These are phyloP conservation scores for Phalacrocorax pelagicus DNA, from an alignment of 2,113 vertebrate species.

Conservation along the genomic window DNA sequence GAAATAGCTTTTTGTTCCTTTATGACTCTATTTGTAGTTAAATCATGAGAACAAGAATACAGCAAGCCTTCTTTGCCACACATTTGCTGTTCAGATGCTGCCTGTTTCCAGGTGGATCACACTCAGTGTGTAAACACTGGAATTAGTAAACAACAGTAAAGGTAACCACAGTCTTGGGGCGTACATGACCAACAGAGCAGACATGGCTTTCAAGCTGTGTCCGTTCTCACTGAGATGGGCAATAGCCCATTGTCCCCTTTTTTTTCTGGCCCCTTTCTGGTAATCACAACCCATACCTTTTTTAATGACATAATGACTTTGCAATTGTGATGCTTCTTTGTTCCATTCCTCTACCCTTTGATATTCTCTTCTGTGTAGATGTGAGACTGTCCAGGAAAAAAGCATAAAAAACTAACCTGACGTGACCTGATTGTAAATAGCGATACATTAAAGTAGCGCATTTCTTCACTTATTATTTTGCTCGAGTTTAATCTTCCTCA, in stretches of 20 bases:
- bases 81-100: neutral
- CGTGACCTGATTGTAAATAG: neutral
- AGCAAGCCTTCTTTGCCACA: neutral
- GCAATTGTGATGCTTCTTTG: neutral
- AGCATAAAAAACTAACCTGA: neutral
- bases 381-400: neutral
- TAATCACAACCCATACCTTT: neutral
- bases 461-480: neutral
- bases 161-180: neutral
- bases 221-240: neutral
- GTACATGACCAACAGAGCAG: neutral
- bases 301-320: neutral
- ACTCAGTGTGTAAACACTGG: neutral
- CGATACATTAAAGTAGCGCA: neutral
- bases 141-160: neutral
- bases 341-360: neutral
- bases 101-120: neutral
- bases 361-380: neutral
- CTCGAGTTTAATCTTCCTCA: neutral
- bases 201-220: neutral
- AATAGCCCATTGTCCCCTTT: neutral
- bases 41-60: neutral
- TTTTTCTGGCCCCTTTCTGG: neutral
- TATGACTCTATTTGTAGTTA: neutral
- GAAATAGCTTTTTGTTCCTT: neutral